Evolutionary conservation across 2,113 vertebrate species (phyloP).

Genomic region (Ceyx margarethae): DNA sequence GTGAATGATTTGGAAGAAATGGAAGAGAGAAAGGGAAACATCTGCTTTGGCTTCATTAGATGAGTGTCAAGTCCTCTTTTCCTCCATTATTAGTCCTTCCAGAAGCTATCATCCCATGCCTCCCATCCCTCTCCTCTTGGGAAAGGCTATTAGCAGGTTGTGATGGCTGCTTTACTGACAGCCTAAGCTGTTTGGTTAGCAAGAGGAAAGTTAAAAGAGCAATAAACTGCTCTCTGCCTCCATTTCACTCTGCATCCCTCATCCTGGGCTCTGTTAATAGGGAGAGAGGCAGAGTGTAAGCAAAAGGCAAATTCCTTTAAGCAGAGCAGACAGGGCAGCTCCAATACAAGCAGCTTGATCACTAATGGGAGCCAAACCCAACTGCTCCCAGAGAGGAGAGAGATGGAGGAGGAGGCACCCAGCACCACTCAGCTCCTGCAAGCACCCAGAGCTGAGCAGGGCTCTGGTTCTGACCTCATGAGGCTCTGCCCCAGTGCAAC

Average conservation of each 20-base stretch:
- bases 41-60: constrained; percentile 14
- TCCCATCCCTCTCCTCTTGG: not conserved
- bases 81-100: not conserved
- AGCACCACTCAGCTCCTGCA: not conserved
- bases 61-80: constrained; percentile 9
- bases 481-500: not conserved
- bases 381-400: not conserved
- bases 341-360: not conserved
- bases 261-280: not conserved
- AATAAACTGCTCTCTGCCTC: constrained; percentile 38
- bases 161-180: not conserved
- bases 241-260: not conserved
- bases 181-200: not conserved
- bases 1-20: not conserved
- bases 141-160: not conserved
- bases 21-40: constrained; percentile 11
- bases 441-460: not conserved
- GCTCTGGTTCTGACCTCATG: not conserved
- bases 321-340: not conserved
- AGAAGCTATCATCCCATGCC: not conserved
- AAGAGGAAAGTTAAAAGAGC: not conserved
- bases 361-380: not conserved
- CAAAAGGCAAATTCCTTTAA: not conserved
- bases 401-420: not conserved
- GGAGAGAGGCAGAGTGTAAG: not conserved